Evolutionary conservation across 2,888 invertebrate genomes (phyloP).

Genomic region (Drosophila austrosaltans): DNA sequence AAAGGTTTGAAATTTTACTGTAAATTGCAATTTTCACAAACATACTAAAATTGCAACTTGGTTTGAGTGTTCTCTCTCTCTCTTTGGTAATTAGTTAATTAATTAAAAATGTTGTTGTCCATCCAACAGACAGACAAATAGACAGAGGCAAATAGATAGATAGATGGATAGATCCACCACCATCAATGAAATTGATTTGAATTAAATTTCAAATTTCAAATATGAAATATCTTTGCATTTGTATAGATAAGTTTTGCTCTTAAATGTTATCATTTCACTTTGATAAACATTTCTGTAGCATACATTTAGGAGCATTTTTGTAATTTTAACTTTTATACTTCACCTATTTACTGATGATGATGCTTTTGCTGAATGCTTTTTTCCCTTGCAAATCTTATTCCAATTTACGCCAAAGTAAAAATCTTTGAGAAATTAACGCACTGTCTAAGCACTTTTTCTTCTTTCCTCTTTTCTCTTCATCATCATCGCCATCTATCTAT

Average conservation of each 20-base stretch:
- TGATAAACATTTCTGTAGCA: neutral
- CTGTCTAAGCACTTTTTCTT: neutral
- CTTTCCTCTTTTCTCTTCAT: neutral
- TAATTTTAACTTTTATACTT: neutral
- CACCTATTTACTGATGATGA: neutral
- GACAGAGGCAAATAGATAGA: neutral
- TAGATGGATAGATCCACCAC: neutral
- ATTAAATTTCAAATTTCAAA: neutral
- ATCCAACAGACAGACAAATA: neutral
- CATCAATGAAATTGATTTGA: neutral
- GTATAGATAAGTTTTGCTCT: no score
- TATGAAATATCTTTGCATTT: no score
- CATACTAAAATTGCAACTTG: neutral
- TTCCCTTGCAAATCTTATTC: neutral
- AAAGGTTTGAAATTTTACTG: conserved; percentile 12
- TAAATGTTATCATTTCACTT: no score
- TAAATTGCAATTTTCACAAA: neutral
- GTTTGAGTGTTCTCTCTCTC: conserved; percentile 13
- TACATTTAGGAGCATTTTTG: neutral
- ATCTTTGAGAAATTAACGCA: conserved; percentile 5
- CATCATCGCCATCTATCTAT: neutral
- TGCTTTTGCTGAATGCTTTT: neutral
- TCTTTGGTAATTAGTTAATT: conserved; percentile 55
- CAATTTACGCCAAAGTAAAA: neutral
- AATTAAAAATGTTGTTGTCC: conserved; percentile 24